Evolutionary conservation across 2,888 invertebrate species (phyloP).

Genomic region (Anthoptus insignis): DNA sequence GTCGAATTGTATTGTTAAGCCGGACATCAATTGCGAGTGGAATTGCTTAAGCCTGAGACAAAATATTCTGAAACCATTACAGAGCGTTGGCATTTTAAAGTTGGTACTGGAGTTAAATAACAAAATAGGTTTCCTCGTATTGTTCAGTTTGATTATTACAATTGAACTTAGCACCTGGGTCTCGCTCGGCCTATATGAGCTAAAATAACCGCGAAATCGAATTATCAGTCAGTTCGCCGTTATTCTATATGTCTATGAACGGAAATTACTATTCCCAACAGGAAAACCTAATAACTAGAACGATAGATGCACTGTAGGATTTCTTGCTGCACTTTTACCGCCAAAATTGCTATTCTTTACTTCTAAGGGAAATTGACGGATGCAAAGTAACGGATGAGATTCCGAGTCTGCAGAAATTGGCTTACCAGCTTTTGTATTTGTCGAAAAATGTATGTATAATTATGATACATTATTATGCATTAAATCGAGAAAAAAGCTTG

Average conservation of each 20-base stretch:
- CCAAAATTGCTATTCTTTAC: too few species aligned
- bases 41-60: slow-evolving; percentile 33
- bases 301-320: slow-evolving; percentile 11
- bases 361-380: too few species aligned
- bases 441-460: too few species aligned
- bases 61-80: slow-evolving; percentile 26
- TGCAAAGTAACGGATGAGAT: too few species aligned
- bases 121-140: slow-evolving; percentile 49
- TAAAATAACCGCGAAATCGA: slow-evolving; percentile 83
- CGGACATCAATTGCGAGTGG: slow-evolving; percentile 39
- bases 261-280: slow-evolving; percentile 64
- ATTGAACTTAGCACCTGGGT: slow-evolving; percentile 70
- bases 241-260: slow-evolving; percentile 71
- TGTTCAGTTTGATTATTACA: slow-evolving; percentile 71
- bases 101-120: slow-evolving; percentile 44
- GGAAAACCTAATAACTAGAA: slow-evolving; percentile 58
- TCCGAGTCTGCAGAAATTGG: too few species aligned
- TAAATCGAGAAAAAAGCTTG: too few species aligned
- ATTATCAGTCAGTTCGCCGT: slow-evolving; percentile 73
- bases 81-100: slow-evolving; percentile 33
- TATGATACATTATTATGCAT: too few species aligned
- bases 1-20: slow-evolving; percentile 52
- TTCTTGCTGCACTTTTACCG: too few species aligned
- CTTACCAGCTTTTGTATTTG: too few species aligned
- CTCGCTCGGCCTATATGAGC: slow-evolving; percentile 67